These are phyloP conservation scores for Ashinkailepas kermadecensis DNA, from an alignment of 2,888 invertebrate species.

Conservation along the genomic window DNA sequence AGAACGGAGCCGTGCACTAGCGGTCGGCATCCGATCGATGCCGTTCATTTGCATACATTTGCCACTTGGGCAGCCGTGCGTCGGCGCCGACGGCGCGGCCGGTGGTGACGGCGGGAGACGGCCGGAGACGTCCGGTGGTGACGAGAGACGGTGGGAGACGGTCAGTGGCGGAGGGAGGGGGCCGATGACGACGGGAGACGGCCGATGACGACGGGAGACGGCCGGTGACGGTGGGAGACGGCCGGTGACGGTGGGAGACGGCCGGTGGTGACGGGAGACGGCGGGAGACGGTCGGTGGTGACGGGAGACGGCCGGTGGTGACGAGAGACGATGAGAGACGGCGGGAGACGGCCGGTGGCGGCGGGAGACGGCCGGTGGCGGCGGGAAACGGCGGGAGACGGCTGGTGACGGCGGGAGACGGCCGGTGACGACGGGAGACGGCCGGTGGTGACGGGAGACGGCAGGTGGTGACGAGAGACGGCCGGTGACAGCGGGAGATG, in stretches of 20 bases:
- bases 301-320: neutral
- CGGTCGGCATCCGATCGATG: neutral
- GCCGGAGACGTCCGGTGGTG: neutral
- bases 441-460: neutral
- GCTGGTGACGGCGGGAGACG: neutral
- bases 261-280: neutral
- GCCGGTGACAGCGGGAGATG: too few relatives aligned
- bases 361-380: neutral
- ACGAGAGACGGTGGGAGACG: neutral
- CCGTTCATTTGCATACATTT: constrained; percentile 3
- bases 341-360: neutral
- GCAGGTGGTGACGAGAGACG: neutral
- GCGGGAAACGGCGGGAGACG: neutral
- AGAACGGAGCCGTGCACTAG: neutral
- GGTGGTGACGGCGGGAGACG: neutral
- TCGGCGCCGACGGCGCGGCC: neutral
- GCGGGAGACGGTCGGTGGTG: neutral
- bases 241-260: neutral
- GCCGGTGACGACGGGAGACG: too few relatives aligned
- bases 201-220: neutral
- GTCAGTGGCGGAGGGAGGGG: neutral
- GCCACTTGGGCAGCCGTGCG: neutral
- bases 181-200: neutral
- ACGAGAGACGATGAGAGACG: neutral
- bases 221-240: neutral